Percentiles rank a stretch among this genome's conserved stretches.
phyloP scores from a whole-genome alignment of 2,113 vertebrate genomes.

The Cromileptes altivelis region DNA sequence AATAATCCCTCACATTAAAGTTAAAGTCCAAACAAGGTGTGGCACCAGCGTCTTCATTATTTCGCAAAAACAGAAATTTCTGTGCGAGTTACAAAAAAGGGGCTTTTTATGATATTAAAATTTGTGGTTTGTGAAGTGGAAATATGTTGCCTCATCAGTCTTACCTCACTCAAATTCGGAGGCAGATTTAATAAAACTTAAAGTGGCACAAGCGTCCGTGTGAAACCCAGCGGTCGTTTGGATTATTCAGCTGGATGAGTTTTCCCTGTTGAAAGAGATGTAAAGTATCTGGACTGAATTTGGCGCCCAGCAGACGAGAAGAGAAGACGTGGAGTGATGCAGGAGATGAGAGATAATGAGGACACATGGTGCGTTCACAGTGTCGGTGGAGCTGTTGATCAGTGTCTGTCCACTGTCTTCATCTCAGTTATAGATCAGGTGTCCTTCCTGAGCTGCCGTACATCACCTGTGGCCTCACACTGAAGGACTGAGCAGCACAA shows the following conservation, averaged over 20 bases:
- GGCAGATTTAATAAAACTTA: neutral
- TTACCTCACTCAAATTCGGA: neutral
- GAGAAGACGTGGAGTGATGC: no score
- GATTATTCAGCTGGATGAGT: no score
- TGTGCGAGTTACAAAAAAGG: neutral
- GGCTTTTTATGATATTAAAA: neutral
- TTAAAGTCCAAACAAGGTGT: neutral
- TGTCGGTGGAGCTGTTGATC: neutral
- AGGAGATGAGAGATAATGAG: no score
- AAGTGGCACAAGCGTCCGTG: neutral
- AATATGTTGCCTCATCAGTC: slow-evolving; percentile 12
- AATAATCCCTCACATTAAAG: neutral
- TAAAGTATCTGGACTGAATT: no score
- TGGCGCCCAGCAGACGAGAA: no score
- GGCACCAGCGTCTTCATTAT: neutral
- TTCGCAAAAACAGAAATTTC: slow-evolving; percentile 7
- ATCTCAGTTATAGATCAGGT: slow-evolving; percentile 26
- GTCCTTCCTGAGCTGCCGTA: slow-evolving; percentile 3
- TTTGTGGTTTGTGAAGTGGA: neutral
- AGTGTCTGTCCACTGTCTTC: neutral
- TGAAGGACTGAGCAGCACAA: neutral
- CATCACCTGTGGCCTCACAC: neutral
- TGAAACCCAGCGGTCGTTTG: no score
- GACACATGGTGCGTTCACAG: neutral
- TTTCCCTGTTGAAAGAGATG: no score